phyloP scores from a whole-genome alignment of 2,113 vertebrate species.

The Seriola rivoliana region DNA sequence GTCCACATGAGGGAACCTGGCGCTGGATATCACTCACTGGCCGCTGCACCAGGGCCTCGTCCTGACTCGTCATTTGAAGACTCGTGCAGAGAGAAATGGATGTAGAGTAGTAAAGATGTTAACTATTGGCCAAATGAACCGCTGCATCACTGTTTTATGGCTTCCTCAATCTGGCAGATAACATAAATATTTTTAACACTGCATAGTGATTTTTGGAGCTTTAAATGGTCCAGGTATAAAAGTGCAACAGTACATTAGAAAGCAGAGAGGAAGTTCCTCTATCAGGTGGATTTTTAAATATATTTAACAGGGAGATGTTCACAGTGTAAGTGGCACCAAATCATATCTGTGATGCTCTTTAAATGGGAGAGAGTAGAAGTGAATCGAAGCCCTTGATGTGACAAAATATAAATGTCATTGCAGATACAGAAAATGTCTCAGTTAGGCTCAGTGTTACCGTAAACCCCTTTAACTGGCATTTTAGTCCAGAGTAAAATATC shows the following conservation, averaged over 20 bases:
- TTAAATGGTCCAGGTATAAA: constrained; percentile 56
- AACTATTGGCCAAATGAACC: constrained; percentile 69
- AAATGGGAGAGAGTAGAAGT: background rate
- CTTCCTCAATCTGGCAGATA: constrained; percentile 50
- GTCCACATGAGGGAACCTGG: constrained; percentile 29
- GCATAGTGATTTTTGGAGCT: constrained; percentile 47
- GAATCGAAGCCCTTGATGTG: too few species aligned
- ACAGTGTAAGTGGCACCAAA: constrained; percentile 29
- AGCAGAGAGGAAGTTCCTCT: constrained; percentile 34
- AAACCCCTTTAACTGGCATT: background rate
- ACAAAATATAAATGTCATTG: constrained; percentile 17
- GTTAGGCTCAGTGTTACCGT: background rate
- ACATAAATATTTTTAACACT: constrained; percentile 60
- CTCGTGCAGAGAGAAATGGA: constrained; percentile 54
- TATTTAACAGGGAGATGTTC: constrained; percentile 26
- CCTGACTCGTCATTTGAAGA: constrained; percentile 36
- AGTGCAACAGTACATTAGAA: constrained; percentile 48
- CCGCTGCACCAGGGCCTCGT: constrained; percentile 42
- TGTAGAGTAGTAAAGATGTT: constrained; percentile 67
- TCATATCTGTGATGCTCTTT: constrained; percentile 38
- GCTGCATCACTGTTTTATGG: constrained; percentile 63
- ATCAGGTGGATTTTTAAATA: constrained; percentile 41
- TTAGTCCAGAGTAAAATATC: background rate
- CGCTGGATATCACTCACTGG: constrained; percentile 46
- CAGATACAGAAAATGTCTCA: constrained; percentile 14